phyloP scores from a whole-genome alignment of 1,140 invertebrate species.

The Hylaeus anthracinus region DNA sequence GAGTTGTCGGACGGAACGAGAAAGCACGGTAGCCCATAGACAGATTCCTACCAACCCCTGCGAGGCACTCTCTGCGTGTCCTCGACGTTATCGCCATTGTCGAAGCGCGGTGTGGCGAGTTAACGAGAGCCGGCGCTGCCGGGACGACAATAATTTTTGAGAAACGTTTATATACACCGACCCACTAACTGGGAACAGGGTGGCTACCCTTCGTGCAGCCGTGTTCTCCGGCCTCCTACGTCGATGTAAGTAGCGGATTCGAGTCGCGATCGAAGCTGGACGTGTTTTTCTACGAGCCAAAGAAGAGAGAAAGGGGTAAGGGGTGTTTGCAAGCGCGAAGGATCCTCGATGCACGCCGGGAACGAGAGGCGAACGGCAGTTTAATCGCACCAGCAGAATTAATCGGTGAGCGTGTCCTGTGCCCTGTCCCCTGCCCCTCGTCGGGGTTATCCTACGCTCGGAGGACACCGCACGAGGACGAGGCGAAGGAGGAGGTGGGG shows the following conservation, averaged over 20 bases:
- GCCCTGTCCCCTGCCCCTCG: neutral
- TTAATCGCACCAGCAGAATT: constrained; percentile 4
- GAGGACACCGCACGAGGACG: constrained; percentile 5
- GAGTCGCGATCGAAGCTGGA: constrained; percentile 2
- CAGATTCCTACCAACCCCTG: neutral
- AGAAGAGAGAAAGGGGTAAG: constrained; percentile 2
- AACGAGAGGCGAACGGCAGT: neutral
- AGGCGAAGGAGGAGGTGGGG: neutral
- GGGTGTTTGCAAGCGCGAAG: neutral
- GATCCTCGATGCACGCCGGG: constrained; percentile 21
- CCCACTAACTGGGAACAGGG: constrained; percentile 1
- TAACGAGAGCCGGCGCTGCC: neutral
- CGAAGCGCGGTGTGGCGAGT: constrained; percentile 16
- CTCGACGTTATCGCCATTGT: constrained; percentile 50
- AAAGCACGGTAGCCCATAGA: neutral
- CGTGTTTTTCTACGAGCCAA: neutral
- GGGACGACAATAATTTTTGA: constrained; percentile 36
- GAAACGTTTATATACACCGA: constrained; percentile 3
- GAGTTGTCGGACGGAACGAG: neutral
- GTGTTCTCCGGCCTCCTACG: constrained; percentile 9
- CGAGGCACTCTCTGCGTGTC: neutral
- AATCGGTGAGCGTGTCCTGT: constrained; percentile 45
- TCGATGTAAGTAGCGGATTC: constrained; percentile 10
- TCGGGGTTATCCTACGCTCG: constrained; percentile 9
- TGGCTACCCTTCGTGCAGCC: neutral